These are phyloP conservation scores for Moxostoma hubbsi DNA, from an alignment of 2,797 vertebrate genomes.

Conservation along the genomic window DNA sequence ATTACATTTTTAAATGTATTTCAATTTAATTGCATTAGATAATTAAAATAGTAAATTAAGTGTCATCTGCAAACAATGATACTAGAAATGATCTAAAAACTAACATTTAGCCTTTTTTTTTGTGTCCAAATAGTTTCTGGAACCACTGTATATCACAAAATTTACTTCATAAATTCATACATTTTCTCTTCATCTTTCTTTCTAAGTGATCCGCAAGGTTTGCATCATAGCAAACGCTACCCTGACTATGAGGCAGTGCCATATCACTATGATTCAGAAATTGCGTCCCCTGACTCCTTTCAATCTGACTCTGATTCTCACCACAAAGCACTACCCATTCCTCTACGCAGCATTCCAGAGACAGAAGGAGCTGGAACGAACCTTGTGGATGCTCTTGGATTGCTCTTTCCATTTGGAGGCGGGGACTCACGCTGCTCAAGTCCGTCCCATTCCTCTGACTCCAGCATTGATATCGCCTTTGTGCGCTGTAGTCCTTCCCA, in stretches of 20 bases:
- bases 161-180: not conserved
- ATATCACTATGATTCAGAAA: slow-evolving; percentile 76
- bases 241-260: slow-evolving; percentile 84
- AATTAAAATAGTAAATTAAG: no score
- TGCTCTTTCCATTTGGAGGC: slow-evolving; percentile 73
- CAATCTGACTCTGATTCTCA: slow-evolving; percentile 82
- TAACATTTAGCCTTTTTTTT: no score
- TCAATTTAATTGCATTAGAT: no score
- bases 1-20: no score
- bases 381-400: slow-evolving; percentile 77
- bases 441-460: slow-evolving; percentile 86
- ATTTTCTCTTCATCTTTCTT: not conserved
- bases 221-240: slow-evolving; percentile 83
- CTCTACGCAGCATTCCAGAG: slow-evolving; percentile 89
- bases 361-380: slow-evolving; percentile 78
- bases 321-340: slow-evolving; percentile 74
- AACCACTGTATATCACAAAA: no score
- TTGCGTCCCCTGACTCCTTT: slow-evolving; percentile 74
- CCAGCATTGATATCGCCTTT: slow-evolving; percentile 95
- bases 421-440: slow-evolving; percentile 80
- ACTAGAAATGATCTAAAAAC: no score
- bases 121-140: no score
- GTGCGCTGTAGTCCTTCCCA: slow-evolving; percentile 80
- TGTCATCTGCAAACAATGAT: no score
- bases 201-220: slow-evolving; percentile 84